Conservation (phyloP, 2,797 vertebrate genomes). For the Epinephelus malabaricus region DNA sequence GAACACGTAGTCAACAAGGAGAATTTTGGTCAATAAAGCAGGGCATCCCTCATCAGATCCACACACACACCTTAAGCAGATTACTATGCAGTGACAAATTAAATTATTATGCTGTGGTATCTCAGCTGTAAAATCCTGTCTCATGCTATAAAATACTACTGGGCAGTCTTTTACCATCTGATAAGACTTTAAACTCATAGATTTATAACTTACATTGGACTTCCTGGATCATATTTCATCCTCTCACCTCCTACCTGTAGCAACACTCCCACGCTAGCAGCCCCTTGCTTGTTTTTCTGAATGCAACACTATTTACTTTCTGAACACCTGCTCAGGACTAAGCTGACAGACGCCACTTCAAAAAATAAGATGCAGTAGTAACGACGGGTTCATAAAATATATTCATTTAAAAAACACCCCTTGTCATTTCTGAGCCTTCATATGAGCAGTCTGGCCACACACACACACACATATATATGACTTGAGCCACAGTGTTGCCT, state of each 20-base stretch:
- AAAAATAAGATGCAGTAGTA: not conserved
- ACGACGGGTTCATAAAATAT: not conserved
- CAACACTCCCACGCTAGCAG: not conserved
- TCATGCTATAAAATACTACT: no score
- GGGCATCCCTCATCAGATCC: no score
- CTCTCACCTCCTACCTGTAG: not conserved
- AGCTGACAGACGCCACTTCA: not conserved
- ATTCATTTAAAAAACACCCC: not conserved
- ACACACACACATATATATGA: not conserved
- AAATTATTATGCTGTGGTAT: not conserved
- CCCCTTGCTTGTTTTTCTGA: not conserved
- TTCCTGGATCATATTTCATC: slow-evolving; percentile 14
- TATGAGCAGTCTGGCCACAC: no score
- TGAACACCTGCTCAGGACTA: slow-evolving; percentile 1
- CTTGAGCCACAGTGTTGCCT: not conserved
- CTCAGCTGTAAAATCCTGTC: no score
- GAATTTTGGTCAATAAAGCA: no score
- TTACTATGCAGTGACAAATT: not conserved
- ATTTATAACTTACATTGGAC: not conserved
- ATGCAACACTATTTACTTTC: not conserved
- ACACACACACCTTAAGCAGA: not conserved
- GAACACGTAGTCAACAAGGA: no score
- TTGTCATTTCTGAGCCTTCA: not conserved
- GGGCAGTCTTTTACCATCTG: not conserved
- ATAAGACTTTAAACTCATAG: no score